A percentile compares a stretch with the other conserved stretches of the same genome.
Evolutionary conservation across 1,140 invertebrate species (phyloP).

Genomic region (Leptinotarsa texana): DNA sequence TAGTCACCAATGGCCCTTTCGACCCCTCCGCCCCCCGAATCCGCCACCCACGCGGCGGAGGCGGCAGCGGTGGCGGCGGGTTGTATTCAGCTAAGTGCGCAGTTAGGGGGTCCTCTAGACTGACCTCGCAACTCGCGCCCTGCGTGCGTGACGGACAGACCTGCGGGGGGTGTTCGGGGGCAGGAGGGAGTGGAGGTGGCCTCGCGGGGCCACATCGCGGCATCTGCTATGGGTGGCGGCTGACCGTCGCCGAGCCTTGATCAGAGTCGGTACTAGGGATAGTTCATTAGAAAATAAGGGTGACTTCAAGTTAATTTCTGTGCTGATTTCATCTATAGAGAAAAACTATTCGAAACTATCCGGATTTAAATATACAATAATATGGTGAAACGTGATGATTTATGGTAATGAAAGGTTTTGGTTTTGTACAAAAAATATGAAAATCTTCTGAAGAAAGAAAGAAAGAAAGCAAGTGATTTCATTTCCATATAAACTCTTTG

Average conservation of each 20-base stretch:
- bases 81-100: conserved; percentile 16
- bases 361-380: too few species aligned
- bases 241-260: conserved; percentile 40
- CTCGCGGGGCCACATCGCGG: conserved; percentile 31
- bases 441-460: too few species aligned
- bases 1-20: conserved; percentile 2
- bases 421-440: too few species aligned
- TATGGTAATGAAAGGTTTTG: too few species aligned
- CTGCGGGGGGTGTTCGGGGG: conserved; percentile 21
- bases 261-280: conserved; percentile 46
- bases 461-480: too few species aligned
- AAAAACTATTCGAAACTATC: too few species aligned
- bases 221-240: conserved; percentile 37
- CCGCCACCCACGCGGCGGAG: conserved; percentile 1
- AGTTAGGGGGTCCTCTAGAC: conserved; percentile 27
- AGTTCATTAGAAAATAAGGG: conserved; percentile 14
- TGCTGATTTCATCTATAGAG: too few species aligned
- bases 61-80: too few species aligned
- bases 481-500: too few species aligned
- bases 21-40: conserved; percentile 4
- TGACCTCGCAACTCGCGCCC: conserved; percentile 42
- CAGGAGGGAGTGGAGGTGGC: conserved; percentile 14
- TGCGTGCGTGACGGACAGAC: conserved; percentile 39
- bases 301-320: too few species aligned
- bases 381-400: too few species aligned